Base-by-base conservation (phyloP, 2,888 invertebrate genomes). In the Aspidiotus rigidus region DNA sequence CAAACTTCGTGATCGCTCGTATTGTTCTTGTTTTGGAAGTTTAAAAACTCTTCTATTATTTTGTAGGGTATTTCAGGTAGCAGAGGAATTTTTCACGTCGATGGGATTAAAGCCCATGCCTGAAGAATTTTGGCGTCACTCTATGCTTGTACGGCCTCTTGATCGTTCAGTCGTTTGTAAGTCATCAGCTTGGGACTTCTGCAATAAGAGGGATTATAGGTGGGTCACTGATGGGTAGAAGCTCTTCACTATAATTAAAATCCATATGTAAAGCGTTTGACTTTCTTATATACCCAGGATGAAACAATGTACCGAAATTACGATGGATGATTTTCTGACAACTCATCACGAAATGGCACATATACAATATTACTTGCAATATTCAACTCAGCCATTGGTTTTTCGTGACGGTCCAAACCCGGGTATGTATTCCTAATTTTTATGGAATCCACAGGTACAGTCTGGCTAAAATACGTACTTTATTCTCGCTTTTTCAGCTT, bases 321-420 rank as follows among this genome's bases (percentile, higher is more conserved):
- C 85, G 7, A 86, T 87, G 84, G 86, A 87, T 15, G 88, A 90
- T 77, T 79, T 91, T 54, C 79, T 90, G 28, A 86, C 87, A 0
- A 85, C 87, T 0, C 90, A 91, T 76, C 90, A 90, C 74, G 90
- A 91, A 79, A 88, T 91, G 86, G 86, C 89, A 0, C 89, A 90
- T 76, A 81, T 90, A 0, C 86, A 91, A 75, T 92, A 91, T 76
- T 90, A 88, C 75, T 79, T 90, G 56, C 87, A 89, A 73, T 91
- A 91, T 76, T 81, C 86, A 0, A 84, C 88, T 60, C 87, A 87
- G 74, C 88, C 89, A 0, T 83, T 85, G 72, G 77, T 89, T 9
- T 93, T 89, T 78, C 81, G 90, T 70, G 86, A 86, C 73, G 92
- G 91, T 53, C 90, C 90, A 0, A 87, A 91, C 76, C 90, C 91